phyloP scores from a whole-genome alignment of 92 coral and sea anemone genomes.

The Muricea muricata region DNA sequence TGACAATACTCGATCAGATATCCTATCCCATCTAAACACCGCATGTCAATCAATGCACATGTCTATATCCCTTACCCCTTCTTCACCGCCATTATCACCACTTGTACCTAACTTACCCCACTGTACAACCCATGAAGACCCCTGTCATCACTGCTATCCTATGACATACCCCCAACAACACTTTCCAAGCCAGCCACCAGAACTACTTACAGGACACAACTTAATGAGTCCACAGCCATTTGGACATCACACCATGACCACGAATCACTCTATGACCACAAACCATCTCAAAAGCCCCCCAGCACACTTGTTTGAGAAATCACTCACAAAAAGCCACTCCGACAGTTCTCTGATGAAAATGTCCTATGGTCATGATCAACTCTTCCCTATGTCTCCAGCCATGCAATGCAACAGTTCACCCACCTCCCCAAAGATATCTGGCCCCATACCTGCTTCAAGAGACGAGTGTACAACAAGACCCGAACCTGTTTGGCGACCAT shows the following conservation, averaged over 20 bases:
- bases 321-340: slow-evolving; percentile 17
- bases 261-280: background rate
- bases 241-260: background rate
- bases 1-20: slow-evolving; percentile 56
- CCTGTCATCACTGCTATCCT: background rate
- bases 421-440: background rate
- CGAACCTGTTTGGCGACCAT: slow-evolving; percentile 44
- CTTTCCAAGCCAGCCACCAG: background rate
- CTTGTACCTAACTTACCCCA: background rate
- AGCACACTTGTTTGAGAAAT: background rate
- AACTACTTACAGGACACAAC: background rate
- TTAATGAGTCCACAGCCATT: background rate
- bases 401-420: background rate
- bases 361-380: background rate
- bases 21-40: slow-evolving; percentile 65
- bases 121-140: slow-evolving; percentile 23
- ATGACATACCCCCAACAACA: slow-evolving; percentile 13
- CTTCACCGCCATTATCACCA: slow-evolving; percentile 37
- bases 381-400: background rate
- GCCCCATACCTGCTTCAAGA: background rate
- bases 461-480: slow-evolving; percentile 12
- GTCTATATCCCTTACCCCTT: background rate
- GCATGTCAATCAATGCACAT: slow-evolving; percentile 39
- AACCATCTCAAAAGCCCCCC: background rate
- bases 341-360: background rate